Conservation (phyloP, 1,140 invertebrate genomes). For the Drosophila funebris region DNA sequence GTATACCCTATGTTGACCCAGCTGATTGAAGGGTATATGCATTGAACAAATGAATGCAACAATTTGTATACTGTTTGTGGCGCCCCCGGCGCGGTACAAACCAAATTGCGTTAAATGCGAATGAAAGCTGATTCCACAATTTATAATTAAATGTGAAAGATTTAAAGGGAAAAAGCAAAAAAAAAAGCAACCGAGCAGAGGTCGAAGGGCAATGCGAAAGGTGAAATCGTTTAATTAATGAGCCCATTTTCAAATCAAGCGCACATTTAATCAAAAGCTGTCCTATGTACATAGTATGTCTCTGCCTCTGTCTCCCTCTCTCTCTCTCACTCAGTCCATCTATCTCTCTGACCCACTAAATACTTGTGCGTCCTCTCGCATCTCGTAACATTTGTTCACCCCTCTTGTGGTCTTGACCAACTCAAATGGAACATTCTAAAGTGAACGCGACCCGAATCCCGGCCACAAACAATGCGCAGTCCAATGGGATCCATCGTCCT, state of each 20-base stretch:
- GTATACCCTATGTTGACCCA: not conserved
- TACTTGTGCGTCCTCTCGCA: not conserved
- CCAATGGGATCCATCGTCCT: not conserved
- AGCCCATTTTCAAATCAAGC: conserved; percentile 75
- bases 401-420: conserved; percentile 3
- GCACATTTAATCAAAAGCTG: conserved; percentile 64
- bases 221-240: conserved; percentile 61
- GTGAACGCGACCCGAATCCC: conserved; percentile 16
- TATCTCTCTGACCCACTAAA: conserved; percentile 18
- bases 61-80: not conserved
- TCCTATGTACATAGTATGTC: too few relatives aligned
- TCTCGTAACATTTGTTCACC: not conserved
- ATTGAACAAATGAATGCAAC: not conserved
- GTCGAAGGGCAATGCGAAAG: not conserved
- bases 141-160: conserved; percentile 36
- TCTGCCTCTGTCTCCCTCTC: conserved; percentile 25
- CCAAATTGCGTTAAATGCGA: conserved; percentile 2
- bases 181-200: not conserved
- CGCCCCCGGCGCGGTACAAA: not conserved
- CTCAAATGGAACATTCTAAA: conserved; percentile 28
- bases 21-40: not conserved
- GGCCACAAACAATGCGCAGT: conserved; percentile 13
- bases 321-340: not conserved
- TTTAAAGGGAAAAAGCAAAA: not conserved
- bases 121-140: not conserved